Percentiles rank a stretch among this genome's conserved stretches.
phyloP scores from a whole-genome alignment of 2,888 invertebrate genomes.

The Perizoma affinitatum region DNA sequence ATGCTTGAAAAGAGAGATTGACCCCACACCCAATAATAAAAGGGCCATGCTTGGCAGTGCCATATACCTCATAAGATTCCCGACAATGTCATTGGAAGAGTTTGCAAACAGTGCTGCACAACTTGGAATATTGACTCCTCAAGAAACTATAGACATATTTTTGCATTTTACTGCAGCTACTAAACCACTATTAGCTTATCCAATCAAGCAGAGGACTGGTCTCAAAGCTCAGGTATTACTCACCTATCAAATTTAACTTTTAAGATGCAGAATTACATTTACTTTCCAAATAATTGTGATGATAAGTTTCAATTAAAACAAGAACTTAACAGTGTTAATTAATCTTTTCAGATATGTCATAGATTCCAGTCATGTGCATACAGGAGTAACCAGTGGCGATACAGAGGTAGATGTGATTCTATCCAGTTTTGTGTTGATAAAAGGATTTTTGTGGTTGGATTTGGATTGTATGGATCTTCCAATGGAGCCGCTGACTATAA shows the following conservation, averaged over 20 bases:
- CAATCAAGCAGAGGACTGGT: slow-evolving; percentile 92
- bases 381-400: slow-evolving; percentile 98
- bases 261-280: no score
- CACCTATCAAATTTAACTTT: neutral
- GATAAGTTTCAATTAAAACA: neutral
- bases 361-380: slow-evolving; percentile 98
- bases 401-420: slow-evolving; percentile 97
- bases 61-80: slow-evolving; percentile 94
- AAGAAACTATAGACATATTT: slow-evolving; percentile 98
- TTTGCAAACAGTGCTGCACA: slow-evolving; percentile 98
- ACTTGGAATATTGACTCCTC: slow-evolving; percentile 94
- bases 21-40: slow-evolving; percentile 91
- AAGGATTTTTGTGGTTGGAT: slow-evolving; percentile 97
- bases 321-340: no score
- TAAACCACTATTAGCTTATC: slow-evolving; percentile 93
- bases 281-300: neutral
- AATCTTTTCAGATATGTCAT: slow-evolving; percentile 90
- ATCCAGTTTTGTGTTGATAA: slow-evolving; percentile 98
- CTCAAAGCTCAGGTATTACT: slow-evolving; percentile 91
- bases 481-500: slow-evolving; percentile 97
- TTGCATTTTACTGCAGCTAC: slow-evolving; percentile 95
- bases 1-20: slow-evolving; percentile 92
- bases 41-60: slow-evolving; percentile 90
- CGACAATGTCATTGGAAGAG: slow-evolving; percentile 95
- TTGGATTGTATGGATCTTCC: slow-evolving; percentile 97